Percentiles rank a stretch among this genome's conserved stretches.
Evolutionary conservation across 2,888 invertebrate species (phyloP).

Genomic region (Tillus elongatus): DNA sequence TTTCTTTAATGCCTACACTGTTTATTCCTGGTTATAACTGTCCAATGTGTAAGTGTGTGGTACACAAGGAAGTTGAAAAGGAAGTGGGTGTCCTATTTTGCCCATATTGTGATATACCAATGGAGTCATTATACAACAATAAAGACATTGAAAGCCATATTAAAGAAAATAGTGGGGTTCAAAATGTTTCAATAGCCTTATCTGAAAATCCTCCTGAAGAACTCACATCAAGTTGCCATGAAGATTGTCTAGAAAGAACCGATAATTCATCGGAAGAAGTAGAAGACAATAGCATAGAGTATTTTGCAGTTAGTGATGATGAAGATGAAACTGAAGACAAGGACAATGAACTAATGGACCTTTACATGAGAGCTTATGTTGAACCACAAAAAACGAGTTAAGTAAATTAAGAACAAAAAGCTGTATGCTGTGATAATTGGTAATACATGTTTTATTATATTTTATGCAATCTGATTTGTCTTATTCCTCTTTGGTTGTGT

Average conservation of each 20-base stretch:
- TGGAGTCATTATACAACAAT: conserved; percentile 23
- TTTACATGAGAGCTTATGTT: too few relatives aligned
- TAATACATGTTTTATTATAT: too few relatives aligned
- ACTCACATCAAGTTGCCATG: conserved; percentile 19
- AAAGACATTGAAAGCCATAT: conserved; percentile 16
- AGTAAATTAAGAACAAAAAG: too few relatives aligned
- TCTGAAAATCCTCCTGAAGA: conserved; percentile 12
- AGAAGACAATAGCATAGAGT: conserved; percentile 25
- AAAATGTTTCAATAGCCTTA: conserved; percentile 9
- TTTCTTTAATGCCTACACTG: conserved; percentile 35
- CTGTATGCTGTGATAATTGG: too few relatives aligned
- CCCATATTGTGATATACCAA: conserved; percentile 35
- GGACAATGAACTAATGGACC: too few relatives aligned
- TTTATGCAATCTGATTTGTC: too few relatives aligned
- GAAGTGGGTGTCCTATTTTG: conserved; percentile 29
- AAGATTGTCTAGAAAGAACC: conserved; percentile 25
- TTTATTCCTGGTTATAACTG: conserved; percentile 34
- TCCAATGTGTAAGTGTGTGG: conserved; percentile 30
- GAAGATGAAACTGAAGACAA: too few relatives aligned
- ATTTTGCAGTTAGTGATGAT: conserved; percentile 26
- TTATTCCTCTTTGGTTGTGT: too few relatives aligned
- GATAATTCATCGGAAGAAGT: conserved; percentile 19
- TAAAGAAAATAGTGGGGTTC: conserved; percentile 7
- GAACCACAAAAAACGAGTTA: too few relatives aligned
- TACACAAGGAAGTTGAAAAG: conserved; percentile 28